phyloP scores from a whole-genome alignment of 1,140 invertebrate species.

The Drosophila orena region DNA sequence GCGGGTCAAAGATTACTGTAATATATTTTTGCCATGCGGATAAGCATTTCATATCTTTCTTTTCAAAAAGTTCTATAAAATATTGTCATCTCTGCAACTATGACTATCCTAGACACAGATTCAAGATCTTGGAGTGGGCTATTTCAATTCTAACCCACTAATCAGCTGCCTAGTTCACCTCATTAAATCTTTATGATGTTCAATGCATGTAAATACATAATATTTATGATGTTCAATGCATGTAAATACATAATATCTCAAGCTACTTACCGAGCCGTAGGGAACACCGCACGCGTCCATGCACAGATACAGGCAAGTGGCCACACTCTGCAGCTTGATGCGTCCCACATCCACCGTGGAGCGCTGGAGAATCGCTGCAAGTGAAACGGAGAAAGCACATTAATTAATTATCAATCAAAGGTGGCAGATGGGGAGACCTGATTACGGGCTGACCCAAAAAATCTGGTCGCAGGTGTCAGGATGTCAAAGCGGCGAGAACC shows the following conservation, averaged over 20 bases:
- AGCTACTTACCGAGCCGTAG: slow-evolving; percentile 92
- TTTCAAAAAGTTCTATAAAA: too few species aligned
- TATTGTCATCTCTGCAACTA: too few species aligned
- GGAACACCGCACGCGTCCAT: slow-evolving; percentile 93
- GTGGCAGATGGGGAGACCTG: slow-evolving; percentile 47
- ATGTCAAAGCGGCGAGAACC: slow-evolving; percentile 43
- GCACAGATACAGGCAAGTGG: slow-evolving; percentile 93
- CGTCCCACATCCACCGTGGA: slow-evolving; percentile 91
- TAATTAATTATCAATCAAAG: slow-evolving; percentile 76
- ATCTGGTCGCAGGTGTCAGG: slow-evolving; percentile 55
- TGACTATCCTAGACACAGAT: too few species aligned
- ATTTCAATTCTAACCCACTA: too few species aligned
- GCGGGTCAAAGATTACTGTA: slow-evolving; percentile 10
- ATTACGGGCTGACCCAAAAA: slow-evolving; percentile 55
- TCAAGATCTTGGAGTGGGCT: too few species aligned
- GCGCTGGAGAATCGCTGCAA: slow-evolving; percentile 93
- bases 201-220: too few species aligned
- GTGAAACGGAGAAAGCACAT: slow-evolving; percentile 60
- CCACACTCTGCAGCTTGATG: slow-evolving; percentile 92
- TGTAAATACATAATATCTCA: neutral
- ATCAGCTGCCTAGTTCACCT: too few species aligned
- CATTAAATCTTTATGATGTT: too few species aligned
- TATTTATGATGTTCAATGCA: too few species aligned
- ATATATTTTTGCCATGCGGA: neutral
- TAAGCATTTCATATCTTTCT: too few species aligned